These are phyloP conservation scores for Enteromius afrohamiltoni DNA, from an alignment of 2,797 vertebrate species.

Conservation along the genomic window DNA sequence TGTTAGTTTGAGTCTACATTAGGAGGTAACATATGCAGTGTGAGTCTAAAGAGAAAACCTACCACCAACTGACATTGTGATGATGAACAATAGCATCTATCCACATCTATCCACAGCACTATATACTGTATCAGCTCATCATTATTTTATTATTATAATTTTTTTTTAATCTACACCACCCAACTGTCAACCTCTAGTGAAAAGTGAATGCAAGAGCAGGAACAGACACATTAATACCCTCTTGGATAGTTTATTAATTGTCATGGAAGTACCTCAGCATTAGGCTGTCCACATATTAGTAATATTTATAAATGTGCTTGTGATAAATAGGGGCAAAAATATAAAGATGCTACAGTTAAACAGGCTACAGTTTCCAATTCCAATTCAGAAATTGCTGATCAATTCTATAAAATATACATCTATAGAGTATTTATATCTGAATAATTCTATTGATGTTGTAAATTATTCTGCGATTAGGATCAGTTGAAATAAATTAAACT, in stretches of 20 bases:
- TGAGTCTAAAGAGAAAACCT: constrained; percentile 19
- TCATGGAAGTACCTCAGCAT: not conserved
- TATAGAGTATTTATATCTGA: no score
- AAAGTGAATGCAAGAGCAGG: not conserved
- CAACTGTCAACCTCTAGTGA: not conserved
- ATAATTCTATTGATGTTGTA: no score
- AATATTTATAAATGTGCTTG: no score
- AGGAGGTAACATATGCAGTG: constrained; percentile 8
- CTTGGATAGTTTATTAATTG: not conserved
- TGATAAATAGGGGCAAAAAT: no score
- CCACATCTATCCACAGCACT: not conserved
- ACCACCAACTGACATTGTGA: constrained; percentile 22
- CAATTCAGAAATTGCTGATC: no score
- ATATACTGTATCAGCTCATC: not conserved
- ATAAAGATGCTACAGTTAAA: no score
- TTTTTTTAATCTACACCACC: not conserved
- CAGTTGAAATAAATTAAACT: no score
- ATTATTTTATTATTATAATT: not conserved
- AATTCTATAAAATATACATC: no score
- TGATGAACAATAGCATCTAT: not conserved
- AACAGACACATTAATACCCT: not conserved
- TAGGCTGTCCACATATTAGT: not conserved
- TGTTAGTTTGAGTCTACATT: constrained; percentile 2
- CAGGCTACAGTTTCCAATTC: no score
- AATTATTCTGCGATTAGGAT: no score